These are phyloP conservation scores for Aramus guarauna DNA, from an alignment of 2,113 vertebrate species.

Conservation along the genomic window DNA sequence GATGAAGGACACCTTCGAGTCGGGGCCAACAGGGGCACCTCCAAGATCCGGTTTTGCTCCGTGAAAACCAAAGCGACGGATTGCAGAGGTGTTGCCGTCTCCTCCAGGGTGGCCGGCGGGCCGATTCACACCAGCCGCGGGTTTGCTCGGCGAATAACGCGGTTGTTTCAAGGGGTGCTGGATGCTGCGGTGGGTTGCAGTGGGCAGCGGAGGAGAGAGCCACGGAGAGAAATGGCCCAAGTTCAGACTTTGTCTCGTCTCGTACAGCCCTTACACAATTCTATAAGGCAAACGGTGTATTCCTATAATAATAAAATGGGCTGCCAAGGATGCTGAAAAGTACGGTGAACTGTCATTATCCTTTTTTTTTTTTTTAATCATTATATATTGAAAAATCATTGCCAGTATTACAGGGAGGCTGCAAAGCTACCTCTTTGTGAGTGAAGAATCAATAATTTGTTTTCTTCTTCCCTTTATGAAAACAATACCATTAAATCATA, in stretches of 20 bases:
- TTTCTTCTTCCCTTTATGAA: background rate
- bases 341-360: background rate
- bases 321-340: background rate
- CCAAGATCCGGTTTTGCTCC: background rate
- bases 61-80: background rate
- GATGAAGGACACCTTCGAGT: rapidly evolving
- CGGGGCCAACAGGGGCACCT: background rate
- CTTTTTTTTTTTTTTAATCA: background rate
- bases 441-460: conserved; percentile 13
- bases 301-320: background rate
- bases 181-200: background rate
- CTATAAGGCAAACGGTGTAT: background rate
- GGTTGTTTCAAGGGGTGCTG: background rate
- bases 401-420: background rate
- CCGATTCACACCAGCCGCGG: background rate
- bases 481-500: conserved; percentile 8
- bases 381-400: conserved; percentile 16
- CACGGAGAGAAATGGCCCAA: background rate
- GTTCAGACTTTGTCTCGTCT: background rate
- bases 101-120: rapidly evolving
- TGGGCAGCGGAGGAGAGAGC: background rate
- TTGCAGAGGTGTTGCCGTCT: background rate
- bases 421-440: background rate
- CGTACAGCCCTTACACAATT: background rate
- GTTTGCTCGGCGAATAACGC: rapidly evolving